Conservation (phyloP, 2,888 invertebrate species). For the Drosophila differens region DNA sequence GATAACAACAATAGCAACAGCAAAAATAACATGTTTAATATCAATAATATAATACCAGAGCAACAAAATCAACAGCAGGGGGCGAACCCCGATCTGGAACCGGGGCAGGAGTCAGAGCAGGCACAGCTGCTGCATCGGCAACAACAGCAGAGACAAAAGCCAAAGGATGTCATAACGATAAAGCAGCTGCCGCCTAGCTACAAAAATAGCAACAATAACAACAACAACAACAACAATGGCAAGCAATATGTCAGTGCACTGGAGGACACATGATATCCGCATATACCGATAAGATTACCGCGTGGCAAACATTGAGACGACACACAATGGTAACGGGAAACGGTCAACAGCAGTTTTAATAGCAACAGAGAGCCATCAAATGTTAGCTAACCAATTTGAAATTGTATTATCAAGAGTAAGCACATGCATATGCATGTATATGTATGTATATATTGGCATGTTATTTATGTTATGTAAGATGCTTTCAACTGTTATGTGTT, state of each 20-base stretch:
- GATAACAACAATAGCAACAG: slow-evolving; percentile 52
- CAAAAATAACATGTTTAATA: slow-evolving; percentile 47
- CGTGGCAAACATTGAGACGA: slow-evolving; percentile 67
- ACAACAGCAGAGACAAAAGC: slow-evolving; percentile 60
- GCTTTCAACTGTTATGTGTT: slow-evolving; percentile 22
- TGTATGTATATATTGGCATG: slow-evolving; percentile 16
- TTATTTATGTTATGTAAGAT: slow-evolving; percentile 12
- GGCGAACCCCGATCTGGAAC: slow-evolving; percentile 25
- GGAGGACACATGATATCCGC: slow-evolving; percentile 75
- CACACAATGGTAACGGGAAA: slow-evolving; percentile 14
- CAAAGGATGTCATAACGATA: slow-evolving; percentile 82
- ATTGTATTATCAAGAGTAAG: slow-evolving; percentile 43
- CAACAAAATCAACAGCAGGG: slow-evolving; percentile 33
- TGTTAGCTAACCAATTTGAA: slow-evolving; percentile 43
- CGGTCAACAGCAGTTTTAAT: slow-evolving; percentile 1
- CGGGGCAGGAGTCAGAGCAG: slow-evolving; percentile 35
- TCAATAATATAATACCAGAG: slow-evolving; percentile 61
- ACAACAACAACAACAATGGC: slow-evolving; percentile 41
- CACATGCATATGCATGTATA: slow-evolving; percentile 16
- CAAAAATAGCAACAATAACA: slow-evolving; percentile 40
- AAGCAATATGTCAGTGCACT: slow-evolving; percentile 56
- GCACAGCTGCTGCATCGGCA: slow-evolving; percentile 43
- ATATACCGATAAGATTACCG: slow-evolving; percentile 72
- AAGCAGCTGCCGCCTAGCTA: slow-evolving; percentile 71
- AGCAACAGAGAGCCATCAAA: slow-evolving; percentile 30